Percentiles rank a stretch among this genome's conserved stretches.
Conservation (phyloP, 2,797 vertebrate genomes). For the Cyclura pinguis region DNA sequence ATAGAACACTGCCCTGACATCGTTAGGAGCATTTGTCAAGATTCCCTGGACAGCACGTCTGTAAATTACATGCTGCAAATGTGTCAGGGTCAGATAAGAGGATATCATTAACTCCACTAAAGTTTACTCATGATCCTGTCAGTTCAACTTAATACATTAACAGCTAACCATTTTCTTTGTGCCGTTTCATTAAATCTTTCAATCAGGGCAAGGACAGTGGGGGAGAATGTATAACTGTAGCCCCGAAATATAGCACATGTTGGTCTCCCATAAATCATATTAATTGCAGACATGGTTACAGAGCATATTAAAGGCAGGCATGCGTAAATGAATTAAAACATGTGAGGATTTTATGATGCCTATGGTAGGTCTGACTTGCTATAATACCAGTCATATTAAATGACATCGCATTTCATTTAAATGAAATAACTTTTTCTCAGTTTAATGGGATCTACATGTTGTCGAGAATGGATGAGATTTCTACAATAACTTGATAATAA, state of each 20-base stretch:
- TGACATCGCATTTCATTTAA: slow-evolving; percentile 63
- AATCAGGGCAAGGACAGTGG: slow-evolving; percentile 64
- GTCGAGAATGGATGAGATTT: slow-evolving; percentile 48
- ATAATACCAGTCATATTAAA: slow-evolving; percentile 59
- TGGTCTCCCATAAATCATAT: slow-evolving; percentile 82
- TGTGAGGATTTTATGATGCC: slow-evolving; percentile 80
- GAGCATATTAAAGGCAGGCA: slow-evolving; percentile 81
- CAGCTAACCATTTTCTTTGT: slow-evolving; percentile 75
- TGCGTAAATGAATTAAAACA: slow-evolving; percentile 87
- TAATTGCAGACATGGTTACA: slow-evolving; percentile 82
- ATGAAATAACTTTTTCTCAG: slow-evolving; percentile 45
- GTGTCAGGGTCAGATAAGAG: slow-evolving; percentile 90
- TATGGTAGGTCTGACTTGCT: slow-evolving; percentile 65
- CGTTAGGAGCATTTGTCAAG: slow-evolving; percentile 87
- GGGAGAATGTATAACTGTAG: slow-evolving; percentile 63
- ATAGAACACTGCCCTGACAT: slow-evolving; percentile 87
- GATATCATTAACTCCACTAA: slow-evolving; percentile 84
- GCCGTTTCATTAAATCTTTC: slow-evolving; percentile 80
- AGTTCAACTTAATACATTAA: slow-evolving; percentile 77
- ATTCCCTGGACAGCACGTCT: slow-evolving; percentile 89
- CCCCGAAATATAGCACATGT: slow-evolving; percentile 73
- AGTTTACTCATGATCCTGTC: slow-evolving; percentile 81
- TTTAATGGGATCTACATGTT: slow-evolving; percentile 57
- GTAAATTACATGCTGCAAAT: slow-evolving; percentile 92
- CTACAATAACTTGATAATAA: slow-evolving; percentile 52